A percentile compares a stretch with the other conserved stretches of the same genome.
Conservation (phyloP, 2,113 vertebrate species). For the Carollia perspicillata region DNA sequence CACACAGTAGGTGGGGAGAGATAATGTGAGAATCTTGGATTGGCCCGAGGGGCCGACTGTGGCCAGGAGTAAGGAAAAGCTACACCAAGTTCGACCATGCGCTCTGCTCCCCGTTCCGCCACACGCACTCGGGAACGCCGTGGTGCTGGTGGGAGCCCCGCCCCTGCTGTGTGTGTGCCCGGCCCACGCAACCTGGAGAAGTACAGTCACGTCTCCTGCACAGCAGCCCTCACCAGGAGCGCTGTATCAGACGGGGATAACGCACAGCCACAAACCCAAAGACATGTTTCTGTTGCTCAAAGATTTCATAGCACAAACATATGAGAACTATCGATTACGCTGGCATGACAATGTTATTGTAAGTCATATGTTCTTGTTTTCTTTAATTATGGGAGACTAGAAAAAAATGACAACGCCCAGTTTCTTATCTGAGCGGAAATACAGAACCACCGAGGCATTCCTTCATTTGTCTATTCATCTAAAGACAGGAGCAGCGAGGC, state of each 20-base stretch:
- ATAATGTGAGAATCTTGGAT: not conserved
- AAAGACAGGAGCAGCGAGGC: not conserved
- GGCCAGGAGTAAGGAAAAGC: not conserved
- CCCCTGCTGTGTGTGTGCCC: not conserved
- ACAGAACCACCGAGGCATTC: not conserved
- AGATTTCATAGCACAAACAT: not conserved
- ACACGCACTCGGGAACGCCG: not conserved
- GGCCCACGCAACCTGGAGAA: not conserved
- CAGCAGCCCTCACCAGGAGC: not conserved
- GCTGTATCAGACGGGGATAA: not conserved
- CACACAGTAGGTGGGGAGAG: not conserved
- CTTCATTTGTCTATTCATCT: not conserved
- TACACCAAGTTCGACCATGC: rapidly evolving
- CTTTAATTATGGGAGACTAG: not conserved
- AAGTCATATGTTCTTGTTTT: not conserved
- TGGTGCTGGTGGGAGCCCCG: not conserved
- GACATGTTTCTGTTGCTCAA: not conserved
- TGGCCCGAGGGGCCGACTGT: too few relatives aligned
- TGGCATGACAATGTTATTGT: not conserved
- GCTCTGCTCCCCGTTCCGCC: not conserved
- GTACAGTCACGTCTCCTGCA: not conserved
- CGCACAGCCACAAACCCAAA: not conserved
- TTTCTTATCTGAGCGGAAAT: not conserved
- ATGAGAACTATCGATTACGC: not conserved
- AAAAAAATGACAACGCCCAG: not conserved